Percentiles rank a stretch among this genome's conserved stretches.
Evolutionary conservation across 2,113 vertebrate genomes (phyloP).

Genomic region (Chinchilla lanigera): DNA sequence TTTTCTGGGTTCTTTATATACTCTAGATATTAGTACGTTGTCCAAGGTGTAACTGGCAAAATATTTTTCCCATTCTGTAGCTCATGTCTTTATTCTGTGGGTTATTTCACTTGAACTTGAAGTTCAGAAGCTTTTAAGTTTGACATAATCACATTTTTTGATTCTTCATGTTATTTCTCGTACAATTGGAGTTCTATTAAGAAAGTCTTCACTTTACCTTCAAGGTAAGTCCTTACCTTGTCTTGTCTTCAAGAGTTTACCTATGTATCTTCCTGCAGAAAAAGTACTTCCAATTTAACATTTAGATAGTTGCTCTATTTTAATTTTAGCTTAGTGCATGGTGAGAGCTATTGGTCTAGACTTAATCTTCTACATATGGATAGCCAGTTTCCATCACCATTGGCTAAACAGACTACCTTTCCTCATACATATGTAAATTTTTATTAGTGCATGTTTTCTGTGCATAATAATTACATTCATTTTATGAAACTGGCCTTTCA

Average conservation of each 20-base stretch:
- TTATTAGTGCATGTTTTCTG: neutral
- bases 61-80: neutral
- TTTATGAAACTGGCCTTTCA: neutral
- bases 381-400: neutral
- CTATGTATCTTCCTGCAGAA: neutral
- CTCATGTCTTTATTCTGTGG: neutral
- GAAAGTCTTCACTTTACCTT: neutral
- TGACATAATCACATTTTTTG: neutral
- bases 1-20: neutral
- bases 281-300: neutral
- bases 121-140: neutral
- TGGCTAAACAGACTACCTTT: neutral
- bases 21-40: neutral
- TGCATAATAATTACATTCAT: neutral
- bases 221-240: neutral
- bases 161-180: neutral
- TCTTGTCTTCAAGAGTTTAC: neutral
- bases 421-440: neutral
- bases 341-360: neutral
- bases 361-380: neutral
- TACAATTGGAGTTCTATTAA: neutral
- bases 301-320: neutral
- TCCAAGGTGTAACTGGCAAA: neutral
- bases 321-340: neutral
- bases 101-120: neutral